Evolutionary conservation across 2,797 vertebrate species (phyloP), one percentile per base, ranked within the genome.

Genomic region (Eospalax fontanierii): DNA sequence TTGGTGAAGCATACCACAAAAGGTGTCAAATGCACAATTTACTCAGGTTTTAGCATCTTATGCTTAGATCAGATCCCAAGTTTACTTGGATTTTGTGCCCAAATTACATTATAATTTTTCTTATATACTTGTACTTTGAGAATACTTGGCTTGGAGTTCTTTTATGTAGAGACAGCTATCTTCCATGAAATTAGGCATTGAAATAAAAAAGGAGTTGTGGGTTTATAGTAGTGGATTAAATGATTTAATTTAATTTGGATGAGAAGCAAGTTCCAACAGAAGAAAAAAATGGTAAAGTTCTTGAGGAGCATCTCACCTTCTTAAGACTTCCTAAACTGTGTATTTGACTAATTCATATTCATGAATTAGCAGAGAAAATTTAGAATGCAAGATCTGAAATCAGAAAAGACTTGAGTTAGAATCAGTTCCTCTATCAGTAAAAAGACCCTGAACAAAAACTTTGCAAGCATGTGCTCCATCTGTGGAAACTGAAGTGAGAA

Each of bases 301-400:
- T 50, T 68, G 38, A 92, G 92, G 59, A 43, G 9, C 11, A 63
- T 71, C 12, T 83, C 7, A 54, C 24, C n/a, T 93, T 82, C 46
- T 91, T 95, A 65, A 93, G 57, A 65, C 26, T 84, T 46, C 50
- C 14, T 2, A 54, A 87, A 19, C 26, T 82, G 50, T 8, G 26
- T 89, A 87, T 94, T 65, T 91, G 28, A 38, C 40, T 70, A 91
- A 94, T 87, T 86, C 24, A 46, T 22, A 73, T 54, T 83, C 28
- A 71, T 61, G 38, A 84, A 79, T 95, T 91, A 75, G 46, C 65
- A 91, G 84, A 82, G 4, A 26, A 80, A 12, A 28, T 21, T 21
- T 79, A 40, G 26, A 95, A 91, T 66, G 63, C 3, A 93, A 28
- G 12, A 63, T 50, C 70, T 82, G 28, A 33, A 93, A 54, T 0